These are phyloP conservation scores for Tamandua tetradactyla DNA, from an alignment of 2,797 vertebrate species.

Conservation along the genomic window DNA sequence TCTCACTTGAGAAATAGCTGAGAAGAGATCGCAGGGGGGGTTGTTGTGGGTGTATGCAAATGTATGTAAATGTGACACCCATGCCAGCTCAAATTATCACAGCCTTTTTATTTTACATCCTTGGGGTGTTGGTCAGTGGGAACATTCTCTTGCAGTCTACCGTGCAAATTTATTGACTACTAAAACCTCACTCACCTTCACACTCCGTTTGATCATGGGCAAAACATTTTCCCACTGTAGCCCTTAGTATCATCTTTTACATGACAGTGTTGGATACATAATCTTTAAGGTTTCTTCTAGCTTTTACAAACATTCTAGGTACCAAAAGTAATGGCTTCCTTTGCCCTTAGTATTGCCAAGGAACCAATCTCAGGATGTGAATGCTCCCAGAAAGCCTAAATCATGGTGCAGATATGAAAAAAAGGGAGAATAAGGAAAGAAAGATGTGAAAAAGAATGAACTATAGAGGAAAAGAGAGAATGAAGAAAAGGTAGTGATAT, in stretches of 20 bases:
- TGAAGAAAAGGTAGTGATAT: background rate
- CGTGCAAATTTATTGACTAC: background rate
- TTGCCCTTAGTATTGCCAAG: conserved; percentile 4
- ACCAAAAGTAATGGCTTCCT: background rate
- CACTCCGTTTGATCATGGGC: background rate
- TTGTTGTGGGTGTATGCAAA: conserved; percentile 67
- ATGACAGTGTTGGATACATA: background rate
- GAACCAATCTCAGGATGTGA: background rate
- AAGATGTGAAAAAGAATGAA: background rate
- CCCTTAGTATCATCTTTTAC: background rate
- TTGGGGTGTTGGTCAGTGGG: background rate
- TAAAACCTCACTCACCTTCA: background rate
- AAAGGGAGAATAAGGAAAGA: background rate
- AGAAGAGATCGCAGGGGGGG: conserved; percentile 34
- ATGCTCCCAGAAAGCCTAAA: background rate
- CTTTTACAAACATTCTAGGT: background rate
- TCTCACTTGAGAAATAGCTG: conserved; percentile 63
- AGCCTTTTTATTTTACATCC: background rate
- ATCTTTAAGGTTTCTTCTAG: background rate
- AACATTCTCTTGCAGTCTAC: background rate
- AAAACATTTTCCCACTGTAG: background rate
- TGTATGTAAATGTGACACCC: conserved; percentile 54
- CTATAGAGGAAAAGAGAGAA: background rate
- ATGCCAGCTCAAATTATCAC: background rate
- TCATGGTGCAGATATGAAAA: background rate